Conservation (phyloP, 2,888 invertebrate species). For the Formica aserva region DNA sequence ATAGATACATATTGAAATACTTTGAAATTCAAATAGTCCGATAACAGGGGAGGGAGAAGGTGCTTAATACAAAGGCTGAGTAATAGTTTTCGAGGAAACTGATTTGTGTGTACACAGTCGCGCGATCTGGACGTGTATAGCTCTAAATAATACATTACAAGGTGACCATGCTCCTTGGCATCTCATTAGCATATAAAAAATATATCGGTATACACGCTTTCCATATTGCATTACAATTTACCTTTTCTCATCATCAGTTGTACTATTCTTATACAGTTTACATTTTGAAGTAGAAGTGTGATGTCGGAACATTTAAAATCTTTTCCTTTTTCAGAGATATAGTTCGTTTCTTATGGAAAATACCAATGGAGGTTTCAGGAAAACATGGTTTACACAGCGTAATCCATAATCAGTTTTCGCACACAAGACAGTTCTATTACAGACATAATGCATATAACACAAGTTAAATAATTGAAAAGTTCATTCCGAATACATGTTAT, state of each 20-base stretch:
- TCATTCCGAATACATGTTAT: constrained; percentile 39
- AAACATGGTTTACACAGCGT: constrained; percentile 72
- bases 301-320: constrained; percentile 70
- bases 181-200: constrained; percentile 84
- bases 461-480: constrained; percentile 37
- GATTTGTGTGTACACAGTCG: constrained; percentile 76
- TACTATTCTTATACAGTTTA: constrained; percentile 78
- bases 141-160: constrained; percentile 78
- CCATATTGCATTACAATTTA: constrained; percentile 83
- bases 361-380: constrained; percentile 77
- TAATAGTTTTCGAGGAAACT: constrained; percentile 69
- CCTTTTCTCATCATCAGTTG: constrained; percentile 77
- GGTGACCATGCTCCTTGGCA: constrained; percentile 79
- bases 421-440: constrained; percentile 26
- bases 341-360: constrained; percentile 68
- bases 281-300: constrained; percentile 69
- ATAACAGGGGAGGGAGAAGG: constrained; percentile 54
- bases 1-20: constrained; percentile 67
- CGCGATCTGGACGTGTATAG: constrained; percentile 72
- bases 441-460: constrained; percentile 32
- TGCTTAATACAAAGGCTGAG: constrained; percentile 74
- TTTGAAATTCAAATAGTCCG: constrained; percentile 67
- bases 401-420: constrained; percentile 48
- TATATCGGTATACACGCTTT: constrained; percentile 84
- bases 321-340: constrained; percentile 56